Base-by-base conservation (phyloP, 1,140 invertebrate species). In the Sarcophaga bullata region DNA sequence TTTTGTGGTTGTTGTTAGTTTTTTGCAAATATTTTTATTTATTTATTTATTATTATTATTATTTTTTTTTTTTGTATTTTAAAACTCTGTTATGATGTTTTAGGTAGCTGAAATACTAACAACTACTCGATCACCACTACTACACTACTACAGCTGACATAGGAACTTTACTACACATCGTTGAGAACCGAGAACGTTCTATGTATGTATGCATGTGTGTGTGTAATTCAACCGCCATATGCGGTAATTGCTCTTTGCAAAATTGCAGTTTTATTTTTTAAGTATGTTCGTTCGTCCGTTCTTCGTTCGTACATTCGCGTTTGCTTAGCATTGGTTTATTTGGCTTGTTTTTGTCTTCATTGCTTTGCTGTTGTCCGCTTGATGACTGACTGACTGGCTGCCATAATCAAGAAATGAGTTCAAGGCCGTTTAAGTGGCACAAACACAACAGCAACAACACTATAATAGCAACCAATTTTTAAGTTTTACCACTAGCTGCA, bases 351-450 rank as follows among this genome's bases (percentile, higher is more conserved):
- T 37, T 37, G 54, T 58, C 11, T 58, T 58, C n/a, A 58, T 58
- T 15, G 54, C 54, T 58, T 13, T 58, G 25, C 25, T 37, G 25
- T 52, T 58, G 15, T n/a, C 11, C 54, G 54, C 54, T 58, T 37
- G 54, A 13, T 58, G 54, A 13, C 10, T 58, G 52, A 58, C 54
- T 37, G 15, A 58, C 54, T 58, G 54, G 54, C 54, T 58, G 54
- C 54, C 54, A 58, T 58, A 58, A n/a, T 15, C 54, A 58, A 58
- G 54, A 58, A 58, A 58, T 58, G 54, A 58, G 54, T 58, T 58
- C 54, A 58, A 58, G 54, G 54, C 54, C 54, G 25, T 37, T 37
- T 37, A 37, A 37, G 25, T 37, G 25, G 62, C 62, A 25, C 37
- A 72, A 9, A 72, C 37, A 72, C 62, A 72, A 72, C 62, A 72